Conservation (phyloP, 2,113 vertebrate species). For the Daubentonia madagascariensis region DNA sequence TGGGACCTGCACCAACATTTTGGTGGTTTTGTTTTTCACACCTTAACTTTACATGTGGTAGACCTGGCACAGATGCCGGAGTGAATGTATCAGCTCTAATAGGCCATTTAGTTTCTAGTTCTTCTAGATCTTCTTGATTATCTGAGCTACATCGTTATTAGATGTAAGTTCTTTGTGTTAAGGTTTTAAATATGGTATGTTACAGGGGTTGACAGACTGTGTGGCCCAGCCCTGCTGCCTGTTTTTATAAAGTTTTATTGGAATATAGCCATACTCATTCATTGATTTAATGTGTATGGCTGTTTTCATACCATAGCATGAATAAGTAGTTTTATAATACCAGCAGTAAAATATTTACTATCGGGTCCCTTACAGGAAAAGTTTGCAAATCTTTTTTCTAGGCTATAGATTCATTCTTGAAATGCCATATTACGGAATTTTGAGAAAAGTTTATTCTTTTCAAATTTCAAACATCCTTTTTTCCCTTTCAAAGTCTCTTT, state of each 20-base stretch:
- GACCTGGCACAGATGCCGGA: not conserved
- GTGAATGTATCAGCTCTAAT: not conserved
- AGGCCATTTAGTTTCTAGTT: not conserved
- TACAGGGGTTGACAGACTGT: not conserved
- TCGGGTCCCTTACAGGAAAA: not conserved
- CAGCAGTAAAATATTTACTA: not conserved
- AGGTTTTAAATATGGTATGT: not conserved
- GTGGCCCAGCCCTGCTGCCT: not conserved
- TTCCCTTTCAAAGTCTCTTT: not conserved
- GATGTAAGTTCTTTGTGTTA: not conserved
- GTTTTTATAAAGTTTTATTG: slow-evolving; percentile 29
- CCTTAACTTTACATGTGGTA: not conserved
- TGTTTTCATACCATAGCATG: not conserved
- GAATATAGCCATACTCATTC: not conserved
- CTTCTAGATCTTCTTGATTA: not conserved
- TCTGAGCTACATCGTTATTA: not conserved
- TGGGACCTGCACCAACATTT: not conserved
- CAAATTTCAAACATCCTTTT: not conserved
- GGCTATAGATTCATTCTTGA: slow-evolving; percentile 22
- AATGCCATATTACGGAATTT: not conserved
- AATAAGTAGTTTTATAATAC: not conserved
- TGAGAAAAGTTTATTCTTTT: not conserved
- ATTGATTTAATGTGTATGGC: not conserved
- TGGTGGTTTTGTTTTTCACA: not conserved
- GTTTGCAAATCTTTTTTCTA: not conserved